A percentile compares a stretch with the other conserved stretches of the same genome.
Evolutionary conservation across 2,888 invertebrate species (phyloP).

Genomic region (Neoascia interrupta): DNA sequence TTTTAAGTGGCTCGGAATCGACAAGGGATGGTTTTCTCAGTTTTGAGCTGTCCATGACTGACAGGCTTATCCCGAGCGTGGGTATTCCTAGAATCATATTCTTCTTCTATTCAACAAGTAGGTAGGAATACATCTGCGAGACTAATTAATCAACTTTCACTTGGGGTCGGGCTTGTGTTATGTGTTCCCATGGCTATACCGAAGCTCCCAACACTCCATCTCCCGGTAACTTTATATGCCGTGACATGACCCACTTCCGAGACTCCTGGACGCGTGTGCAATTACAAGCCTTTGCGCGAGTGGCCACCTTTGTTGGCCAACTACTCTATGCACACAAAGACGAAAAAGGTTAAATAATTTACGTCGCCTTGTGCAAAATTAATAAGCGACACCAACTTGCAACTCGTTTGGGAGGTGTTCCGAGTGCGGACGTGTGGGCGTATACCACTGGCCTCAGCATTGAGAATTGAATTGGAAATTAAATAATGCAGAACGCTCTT

Average conservation of each 20-base stretch:
- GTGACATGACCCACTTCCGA: constrained; percentile 55
- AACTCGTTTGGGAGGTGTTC: constrained; percentile 24
- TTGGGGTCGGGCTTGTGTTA: not conserved
- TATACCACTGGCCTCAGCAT: constrained; percentile 28
- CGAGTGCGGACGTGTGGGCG: constrained; percentile 17
- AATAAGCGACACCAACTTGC: constrained; percentile 52
- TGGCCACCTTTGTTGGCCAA: constrained; percentile 24
- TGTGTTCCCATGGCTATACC: constrained; percentile 33
- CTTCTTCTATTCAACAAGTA: too few relatives aligned
- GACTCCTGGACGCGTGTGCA: constrained; percentile 45
- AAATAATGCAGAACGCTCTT: constrained; percentile 39
- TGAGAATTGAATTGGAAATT: constrained; percentile 37
- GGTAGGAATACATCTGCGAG: constrained; percentile 36
- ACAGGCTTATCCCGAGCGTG: too few relatives aligned
- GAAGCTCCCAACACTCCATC: constrained; percentile 12
- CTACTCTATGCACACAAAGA: constrained; percentile 44
- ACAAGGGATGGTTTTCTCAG: constrained; percentile 57
- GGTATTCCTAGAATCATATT: too few relatives aligned
- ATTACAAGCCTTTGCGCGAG: constrained; percentile 32
- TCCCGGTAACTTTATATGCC: constrained; percentile 35
- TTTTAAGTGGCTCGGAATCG: constrained; percentile 51
- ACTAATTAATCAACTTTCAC: constrained; percentile 40
- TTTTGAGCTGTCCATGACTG: constrained; percentile 20
- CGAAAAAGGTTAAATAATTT: constrained; percentile 36
- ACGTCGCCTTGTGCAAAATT: constrained; percentile 51